Percentiles rank a stretch among this genome's conserved stretches.
phyloP scores from a whole-genome alignment of 2,113 vertebrate species.

The Clarias gariepinus region DNA sequence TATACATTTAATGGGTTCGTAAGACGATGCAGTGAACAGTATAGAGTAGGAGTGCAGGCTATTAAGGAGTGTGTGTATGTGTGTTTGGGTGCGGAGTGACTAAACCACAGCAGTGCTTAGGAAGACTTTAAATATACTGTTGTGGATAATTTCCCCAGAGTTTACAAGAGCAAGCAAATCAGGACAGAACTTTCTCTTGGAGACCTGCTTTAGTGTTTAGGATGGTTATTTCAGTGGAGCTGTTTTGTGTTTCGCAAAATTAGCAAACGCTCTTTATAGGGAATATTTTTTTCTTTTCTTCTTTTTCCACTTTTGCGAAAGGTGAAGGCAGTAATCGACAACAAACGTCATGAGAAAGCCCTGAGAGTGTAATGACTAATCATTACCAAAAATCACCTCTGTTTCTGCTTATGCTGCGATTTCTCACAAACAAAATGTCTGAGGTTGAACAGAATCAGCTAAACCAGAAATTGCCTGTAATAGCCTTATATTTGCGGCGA shows the following conservation, averaged over 20 bases:
- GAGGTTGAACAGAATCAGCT: not conserved
- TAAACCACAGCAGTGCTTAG: conserved; percentile 19
- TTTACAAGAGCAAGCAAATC: conserved; percentile 40
- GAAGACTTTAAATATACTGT: not conserved
- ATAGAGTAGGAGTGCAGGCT: not conserved
- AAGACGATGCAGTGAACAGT: not conserved
- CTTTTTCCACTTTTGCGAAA: not conserved
- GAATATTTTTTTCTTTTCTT: not conserved
- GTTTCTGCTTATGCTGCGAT: not conserved
- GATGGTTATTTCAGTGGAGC: not conserved
- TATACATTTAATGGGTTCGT: not conserved
- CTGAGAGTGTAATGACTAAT: not conserved
- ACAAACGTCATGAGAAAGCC: not conserved
- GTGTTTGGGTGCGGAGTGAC: not conserved
- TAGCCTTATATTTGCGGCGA: no score
- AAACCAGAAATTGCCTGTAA: not conserved
- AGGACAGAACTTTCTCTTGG: conserved; percentile 34
- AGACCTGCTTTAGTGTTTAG: conserved; percentile 14
- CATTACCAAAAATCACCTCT: conserved; percentile 1
- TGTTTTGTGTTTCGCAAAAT: conserved; percentile 6
- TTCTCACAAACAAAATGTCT: not conserved
- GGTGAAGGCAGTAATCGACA: not conserved
- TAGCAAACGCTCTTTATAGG: not conserved
- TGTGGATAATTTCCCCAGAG: conserved; percentile 32
- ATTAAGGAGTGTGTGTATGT: not conserved